Evolutionary conservation across 2,888 invertebrate genomes (phyloP).

Genomic region (Nematopogon swammerdamellus): DNA sequence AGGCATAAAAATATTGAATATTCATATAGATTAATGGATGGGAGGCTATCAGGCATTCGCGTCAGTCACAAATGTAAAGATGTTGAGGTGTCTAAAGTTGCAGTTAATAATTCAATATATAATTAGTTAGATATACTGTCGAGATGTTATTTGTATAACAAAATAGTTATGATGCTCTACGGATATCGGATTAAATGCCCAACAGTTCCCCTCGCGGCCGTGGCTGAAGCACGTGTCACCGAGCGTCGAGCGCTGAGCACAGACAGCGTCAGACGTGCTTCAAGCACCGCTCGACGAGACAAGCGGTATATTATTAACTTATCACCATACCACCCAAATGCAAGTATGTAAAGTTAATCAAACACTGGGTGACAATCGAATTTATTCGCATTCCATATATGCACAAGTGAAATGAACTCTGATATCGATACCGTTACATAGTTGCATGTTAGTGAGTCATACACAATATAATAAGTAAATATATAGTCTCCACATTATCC

Average conservation of each 20-base stretch:
- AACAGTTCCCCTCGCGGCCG: conserved; percentile 51
- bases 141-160: conserved; percentile 55
- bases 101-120: conserved; percentile 46
- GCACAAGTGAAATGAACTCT: conserved; percentile 15
- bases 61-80: conserved; percentile 35
- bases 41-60: conserved; percentile 57
- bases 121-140: conserved; percentile 57
- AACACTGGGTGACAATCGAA: conserved; percentile 37
- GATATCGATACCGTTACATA: conserved; percentile 42
- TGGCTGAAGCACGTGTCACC: conserved; percentile 30
- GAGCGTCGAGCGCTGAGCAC: no score
- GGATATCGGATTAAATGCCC: conserved; percentile 56
- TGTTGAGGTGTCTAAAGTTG: conserved; percentile 26
- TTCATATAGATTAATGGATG: conserved; percentile 14
- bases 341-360: conserved; percentile 49
- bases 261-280: no score
- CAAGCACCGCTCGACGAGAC: conserved; percentile 41
- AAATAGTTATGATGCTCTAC: conserved; percentile 56
- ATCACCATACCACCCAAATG: conserved; percentile 56
- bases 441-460: conserved; percentile 58
- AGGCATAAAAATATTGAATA: conserved; percentile 21
- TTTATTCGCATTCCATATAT: conserved; percentile 24
- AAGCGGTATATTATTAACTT: conserved; percentile 53
- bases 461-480: conserved; percentile 55
- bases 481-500: conserved; percentile 50